A percentile compares a stretch with the other conserved stretches of the same genome.
Conservation (phyloP, 1,140 invertebrate species). For the Eufriesea mexicana region DNA sequence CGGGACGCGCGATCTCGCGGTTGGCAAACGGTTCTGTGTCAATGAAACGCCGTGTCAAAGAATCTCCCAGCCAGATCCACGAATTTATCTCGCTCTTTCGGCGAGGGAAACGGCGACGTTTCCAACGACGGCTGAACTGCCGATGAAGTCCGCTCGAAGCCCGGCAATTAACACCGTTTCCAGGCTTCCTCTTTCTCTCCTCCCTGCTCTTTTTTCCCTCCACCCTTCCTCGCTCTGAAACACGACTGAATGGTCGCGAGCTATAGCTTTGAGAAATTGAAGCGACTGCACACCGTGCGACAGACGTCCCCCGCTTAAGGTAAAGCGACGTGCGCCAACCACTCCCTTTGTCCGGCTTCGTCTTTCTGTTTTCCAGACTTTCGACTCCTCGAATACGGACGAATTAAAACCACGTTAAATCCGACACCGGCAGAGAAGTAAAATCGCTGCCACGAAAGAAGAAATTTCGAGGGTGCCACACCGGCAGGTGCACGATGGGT, state of each 20-base stretch:
- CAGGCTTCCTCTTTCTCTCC: neutral
- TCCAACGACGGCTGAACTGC: neutral
- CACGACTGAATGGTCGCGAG: conserved; percentile 25
- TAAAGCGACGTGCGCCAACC: conserved; percentile 24
- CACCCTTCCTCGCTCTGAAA: neutral
- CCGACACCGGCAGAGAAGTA: too few species aligned
- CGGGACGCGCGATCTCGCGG: neutral
- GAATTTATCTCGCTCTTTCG: conserved; percentile 32
- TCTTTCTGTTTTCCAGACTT: neutral
- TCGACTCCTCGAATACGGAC: neutral
- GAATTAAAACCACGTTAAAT: neutral
- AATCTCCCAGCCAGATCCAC: neutral
- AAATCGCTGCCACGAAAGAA: too few species aligned
- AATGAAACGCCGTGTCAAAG: conserved; percentile 11
- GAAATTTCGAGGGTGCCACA: too few species aligned
- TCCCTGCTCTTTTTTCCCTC: too few species aligned
- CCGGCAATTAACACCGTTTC: conserved; percentile 48
- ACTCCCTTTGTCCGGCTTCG: neutral
- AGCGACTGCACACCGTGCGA: conserved; percentile 1
- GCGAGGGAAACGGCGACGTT: neutral
- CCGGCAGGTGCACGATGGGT: too few species aligned
- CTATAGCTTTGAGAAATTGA: conserved; percentile 43
- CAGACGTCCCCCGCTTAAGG: conserved; percentile 32
- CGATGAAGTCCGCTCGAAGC: conserved; percentile 22
- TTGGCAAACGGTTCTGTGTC: neutral